A percentile compares a stretch with the other conserved stretches of the same genome.
phyloP scores from a whole-genome alignment of 2,113 vertebrate species.

The Pelecanoides urinatrix region DNA sequence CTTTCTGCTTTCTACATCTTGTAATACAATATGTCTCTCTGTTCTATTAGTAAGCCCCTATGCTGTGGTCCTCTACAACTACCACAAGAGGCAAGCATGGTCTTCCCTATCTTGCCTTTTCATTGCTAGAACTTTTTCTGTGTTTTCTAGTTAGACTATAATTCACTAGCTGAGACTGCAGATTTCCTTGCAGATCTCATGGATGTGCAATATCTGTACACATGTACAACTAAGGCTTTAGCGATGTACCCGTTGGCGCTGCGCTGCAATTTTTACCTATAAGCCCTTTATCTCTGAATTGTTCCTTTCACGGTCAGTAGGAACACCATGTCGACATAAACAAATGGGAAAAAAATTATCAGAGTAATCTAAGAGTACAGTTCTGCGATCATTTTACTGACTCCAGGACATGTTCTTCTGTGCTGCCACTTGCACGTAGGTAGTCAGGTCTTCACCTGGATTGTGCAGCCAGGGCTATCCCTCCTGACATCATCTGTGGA shows the following conservation, averaged over 20 bases:
- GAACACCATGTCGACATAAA: neutral
- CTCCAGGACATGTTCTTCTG: neutral
- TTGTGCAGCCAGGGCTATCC: neutral
- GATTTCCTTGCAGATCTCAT: neutral
- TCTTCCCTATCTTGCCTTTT: neutral
- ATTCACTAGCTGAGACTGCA: neutral
- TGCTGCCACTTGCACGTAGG: neutral
- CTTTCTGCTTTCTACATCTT: neutral
- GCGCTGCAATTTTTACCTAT: neutral
- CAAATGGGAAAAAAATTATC: neutral
- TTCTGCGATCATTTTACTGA: neutral
- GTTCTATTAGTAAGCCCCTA: neutral
- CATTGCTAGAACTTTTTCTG: neutral
- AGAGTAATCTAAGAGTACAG: neutral
- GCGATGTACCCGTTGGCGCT: neutral
- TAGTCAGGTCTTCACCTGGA: neutral
- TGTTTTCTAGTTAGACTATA: neutral
- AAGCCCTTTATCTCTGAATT: neutral
- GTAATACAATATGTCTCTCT: neutral
- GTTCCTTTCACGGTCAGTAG: neutral
- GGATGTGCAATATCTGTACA: neutral
- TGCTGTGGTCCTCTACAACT: neutral
- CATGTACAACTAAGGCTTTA: neutral
- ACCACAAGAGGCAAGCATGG: neutral
- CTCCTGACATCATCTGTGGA: neutral